phyloP scores from a whole-genome alignment of 2,888 invertebrate genomes.

The Drosophila melanosoma region DNA sequence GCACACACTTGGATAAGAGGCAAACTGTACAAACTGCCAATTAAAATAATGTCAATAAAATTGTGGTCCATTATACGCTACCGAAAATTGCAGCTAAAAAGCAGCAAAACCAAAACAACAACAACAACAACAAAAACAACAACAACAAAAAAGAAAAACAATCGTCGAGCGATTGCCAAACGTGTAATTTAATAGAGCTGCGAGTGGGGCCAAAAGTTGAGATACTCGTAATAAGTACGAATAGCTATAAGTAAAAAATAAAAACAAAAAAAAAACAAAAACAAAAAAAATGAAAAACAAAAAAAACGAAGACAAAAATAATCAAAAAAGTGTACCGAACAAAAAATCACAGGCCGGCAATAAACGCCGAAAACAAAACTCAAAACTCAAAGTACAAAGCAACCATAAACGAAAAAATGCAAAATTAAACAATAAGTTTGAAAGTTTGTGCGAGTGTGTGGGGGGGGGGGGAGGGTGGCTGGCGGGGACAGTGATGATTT shows the following conservation, averaged over 20 bases:
- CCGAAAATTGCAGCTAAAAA: constrained; percentile 71
- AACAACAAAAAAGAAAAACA: not conserved
- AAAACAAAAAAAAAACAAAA: not conserved
- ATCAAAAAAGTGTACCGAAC: constrained; percentile 1
- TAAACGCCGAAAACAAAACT: constrained; percentile 63
- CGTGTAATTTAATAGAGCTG: constrained; percentile 71
- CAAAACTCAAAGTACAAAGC: constrained; percentile 74
- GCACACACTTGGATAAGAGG: not conserved
- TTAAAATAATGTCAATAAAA: constrained; percentile 83
- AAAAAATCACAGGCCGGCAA: constrained; percentile 72
- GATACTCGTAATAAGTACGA: constrained; percentile 55
- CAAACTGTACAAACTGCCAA: constrained; percentile 73
- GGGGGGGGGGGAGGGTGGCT: not conserved
- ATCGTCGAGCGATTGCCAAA: constrained; percentile 71
- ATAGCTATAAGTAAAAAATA: constrained; percentile 19
- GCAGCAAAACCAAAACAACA: constrained; percentile 15
- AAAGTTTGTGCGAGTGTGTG: constrained; percentile 46
- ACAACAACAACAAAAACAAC: not conserved
- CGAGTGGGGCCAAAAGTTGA: constrained; percentile 74
- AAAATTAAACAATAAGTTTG: constrained; percentile 74
- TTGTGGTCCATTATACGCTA: constrained; percentile 78
- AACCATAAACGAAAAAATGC: constrained; percentile 56
- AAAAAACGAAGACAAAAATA: not conserved
- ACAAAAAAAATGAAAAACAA: constrained; percentile 7
- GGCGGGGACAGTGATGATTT: not conserved